Evolutionary conservation across 2,797 vertebrate species (phyloP).

Genomic region (Pygocentrus nattereri): DNA sequence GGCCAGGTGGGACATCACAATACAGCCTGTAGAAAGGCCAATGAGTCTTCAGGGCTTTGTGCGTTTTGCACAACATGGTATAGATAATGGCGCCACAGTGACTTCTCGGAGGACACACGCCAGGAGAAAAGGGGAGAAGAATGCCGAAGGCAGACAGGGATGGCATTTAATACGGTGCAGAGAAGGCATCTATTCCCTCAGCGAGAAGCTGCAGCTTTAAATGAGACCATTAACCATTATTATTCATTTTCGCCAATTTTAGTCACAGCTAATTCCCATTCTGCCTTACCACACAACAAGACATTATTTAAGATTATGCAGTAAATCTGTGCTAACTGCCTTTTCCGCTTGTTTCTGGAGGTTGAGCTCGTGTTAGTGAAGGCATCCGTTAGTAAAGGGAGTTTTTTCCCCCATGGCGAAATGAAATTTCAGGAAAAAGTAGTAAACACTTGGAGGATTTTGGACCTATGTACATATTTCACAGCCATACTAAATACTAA

Average conservation of each 20-base stretch:
- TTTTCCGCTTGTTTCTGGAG: neutral
- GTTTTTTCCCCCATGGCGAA: neutral
- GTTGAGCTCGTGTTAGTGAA: neutral
- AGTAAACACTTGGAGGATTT: neutral
- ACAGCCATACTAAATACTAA: neutral
- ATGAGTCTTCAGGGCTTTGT: constrained; percentile 9
- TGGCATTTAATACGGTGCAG: constrained; percentile 15
- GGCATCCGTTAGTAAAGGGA: neutral
- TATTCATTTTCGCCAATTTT: constrained; percentile 23
- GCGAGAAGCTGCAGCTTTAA: constrained; percentile 13
- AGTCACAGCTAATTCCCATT: constrained; percentile 22
- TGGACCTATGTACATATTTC: too few relatives aligned
- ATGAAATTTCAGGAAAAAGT: neutral
- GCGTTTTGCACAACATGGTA: constrained; percentile 16
- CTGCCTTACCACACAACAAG: constrained; percentile 11
- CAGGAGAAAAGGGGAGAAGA: neutral
- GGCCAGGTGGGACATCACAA: constrained; percentile 13
- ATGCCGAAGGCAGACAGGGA: constrained; percentile 13
- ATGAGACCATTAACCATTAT: constrained; percentile 26
- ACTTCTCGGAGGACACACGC: constrained; percentile 17
- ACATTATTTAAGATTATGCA: constrained; percentile 3
- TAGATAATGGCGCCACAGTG: constrained; percentile 19
- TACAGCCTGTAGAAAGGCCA: constrained; percentile 27
- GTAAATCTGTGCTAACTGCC: constrained; percentile 6
- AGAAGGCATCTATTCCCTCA: constrained; percentile 15